These are phyloP conservation scores for Malaclemys terrapin DNA, from an alignment of 2,113 vertebrate species.

Conservation along the genomic window DNA sequence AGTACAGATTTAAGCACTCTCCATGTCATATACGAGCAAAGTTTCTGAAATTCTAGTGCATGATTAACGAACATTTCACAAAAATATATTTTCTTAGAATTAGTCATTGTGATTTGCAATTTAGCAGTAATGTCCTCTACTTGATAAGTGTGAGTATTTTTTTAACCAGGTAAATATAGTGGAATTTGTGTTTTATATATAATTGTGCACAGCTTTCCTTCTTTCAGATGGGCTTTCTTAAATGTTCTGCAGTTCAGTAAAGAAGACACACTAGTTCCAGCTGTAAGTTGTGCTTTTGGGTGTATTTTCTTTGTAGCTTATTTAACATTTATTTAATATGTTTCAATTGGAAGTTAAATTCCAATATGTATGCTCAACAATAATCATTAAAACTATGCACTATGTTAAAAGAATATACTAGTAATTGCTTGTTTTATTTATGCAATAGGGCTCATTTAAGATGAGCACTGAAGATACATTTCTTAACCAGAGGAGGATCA, in stretches of 20 bases:
- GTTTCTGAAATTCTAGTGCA: neutral
- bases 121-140: neutral
- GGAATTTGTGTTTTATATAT: neutral
- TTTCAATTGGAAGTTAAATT: conserved; percentile 25
- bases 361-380: neutral
- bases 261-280: neutral
- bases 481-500: too few relatives aligned
- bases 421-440: neutral
- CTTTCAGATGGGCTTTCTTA: neutral
- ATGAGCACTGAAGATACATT: too few relatives aligned
- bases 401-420: neutral
- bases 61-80: neutral
- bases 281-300: neutral
- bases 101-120: neutral
- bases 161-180: neutral
- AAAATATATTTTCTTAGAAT: neutral
- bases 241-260: neutral
- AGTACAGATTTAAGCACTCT: neutral
- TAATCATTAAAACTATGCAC: conserved; percentile 18
- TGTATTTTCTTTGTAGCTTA: neutral
- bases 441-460: neutral
- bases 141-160: too few relatives aligned
- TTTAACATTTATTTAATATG: neutral
- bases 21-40: neutral
- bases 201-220: neutral